Conservation (phyloP, 2,113 vertebrate genomes). For the Proteles cristata region DNA sequence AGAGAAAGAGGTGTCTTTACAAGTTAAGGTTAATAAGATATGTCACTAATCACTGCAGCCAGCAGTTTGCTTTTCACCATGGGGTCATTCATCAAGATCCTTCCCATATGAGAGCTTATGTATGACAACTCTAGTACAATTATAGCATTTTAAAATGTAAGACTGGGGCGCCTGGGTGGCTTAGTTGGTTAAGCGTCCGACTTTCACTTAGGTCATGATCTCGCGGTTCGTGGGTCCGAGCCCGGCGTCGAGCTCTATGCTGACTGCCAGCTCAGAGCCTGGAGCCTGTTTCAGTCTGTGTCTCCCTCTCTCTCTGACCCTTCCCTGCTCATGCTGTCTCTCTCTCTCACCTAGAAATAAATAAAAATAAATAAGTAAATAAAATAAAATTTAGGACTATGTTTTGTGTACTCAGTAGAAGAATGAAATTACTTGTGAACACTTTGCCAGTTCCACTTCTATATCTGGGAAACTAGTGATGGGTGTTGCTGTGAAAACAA, state of each 20-base stretch:
- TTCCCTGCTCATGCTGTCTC: no score
- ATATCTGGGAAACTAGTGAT: not conserved
- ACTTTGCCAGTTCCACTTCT: not conserved
- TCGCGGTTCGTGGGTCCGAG: no score
- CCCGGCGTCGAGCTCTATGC: no score
- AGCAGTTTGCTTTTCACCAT: not conserved
- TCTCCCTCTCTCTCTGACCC: no score
- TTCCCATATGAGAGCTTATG: not conserved
- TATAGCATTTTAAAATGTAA: not conserved
- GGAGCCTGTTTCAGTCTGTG: no score
- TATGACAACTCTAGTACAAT: not conserved
- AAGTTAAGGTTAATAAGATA: not conserved
- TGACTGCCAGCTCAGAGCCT: no score
- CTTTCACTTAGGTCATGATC: no score
- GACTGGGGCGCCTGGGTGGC: not conserved
- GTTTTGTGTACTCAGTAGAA: not conserved
- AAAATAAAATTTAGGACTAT: not conserved
- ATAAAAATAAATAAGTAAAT: no score
- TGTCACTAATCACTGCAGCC: not conserved
- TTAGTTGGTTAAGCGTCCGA: no score
- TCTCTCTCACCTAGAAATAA: no score
- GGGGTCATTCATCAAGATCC: not conserved
- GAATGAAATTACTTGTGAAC: not conserved
- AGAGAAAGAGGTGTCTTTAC: not conserved
- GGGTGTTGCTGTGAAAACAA: not conserved